Conservation (phyloP, 2,888 invertebrate species). For the Amitus sp. region DNA sequence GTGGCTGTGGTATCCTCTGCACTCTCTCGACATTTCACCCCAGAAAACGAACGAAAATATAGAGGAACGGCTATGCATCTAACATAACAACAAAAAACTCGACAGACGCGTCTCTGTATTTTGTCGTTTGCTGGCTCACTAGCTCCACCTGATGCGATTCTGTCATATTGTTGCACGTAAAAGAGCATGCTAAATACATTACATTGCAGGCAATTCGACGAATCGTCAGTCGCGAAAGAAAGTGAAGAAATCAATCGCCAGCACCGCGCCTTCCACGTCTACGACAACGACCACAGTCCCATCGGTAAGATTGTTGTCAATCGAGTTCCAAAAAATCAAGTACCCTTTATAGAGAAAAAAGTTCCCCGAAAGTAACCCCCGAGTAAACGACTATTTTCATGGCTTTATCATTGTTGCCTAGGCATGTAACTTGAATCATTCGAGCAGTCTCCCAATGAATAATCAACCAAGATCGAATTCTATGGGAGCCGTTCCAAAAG, state of each 20-base stretch:
- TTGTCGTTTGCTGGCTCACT: too few species aligned
- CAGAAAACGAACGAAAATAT: too few species aligned
- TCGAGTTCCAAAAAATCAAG: neutral
- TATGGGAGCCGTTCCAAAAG: slow-evolving; percentile 57
- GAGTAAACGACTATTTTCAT: too few species aligned
- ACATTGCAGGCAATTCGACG: slow-evolving; percentile 58
- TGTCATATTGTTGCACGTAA: slow-evolving; percentile 5
- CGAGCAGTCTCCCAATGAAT: slow-evolving; percentile 60
- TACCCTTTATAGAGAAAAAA: neutral
- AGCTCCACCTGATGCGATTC: slow-evolving; percentile 36
- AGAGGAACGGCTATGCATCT: too few species aligned
- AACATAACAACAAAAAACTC: too few species aligned
- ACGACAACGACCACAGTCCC: slow-evolving; percentile 47
- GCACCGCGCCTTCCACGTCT: slow-evolving; percentile 45
- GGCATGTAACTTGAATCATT: slow-evolving; percentile 61
- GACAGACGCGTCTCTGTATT: too few species aligned
- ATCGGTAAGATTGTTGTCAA: slow-evolving; percentile 48
- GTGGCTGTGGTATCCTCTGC: slow-evolving; percentile 62
- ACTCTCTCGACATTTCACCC: slow-evolving; percentile 49
- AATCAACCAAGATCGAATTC: slow-evolving; percentile 58
- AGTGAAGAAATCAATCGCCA: slow-evolving; percentile 66
- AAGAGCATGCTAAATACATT: slow-evolving; percentile 44
- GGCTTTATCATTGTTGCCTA: slow-evolving; percentile 39
- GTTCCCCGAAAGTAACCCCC: neutral
- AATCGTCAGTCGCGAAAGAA: slow-evolving; percentile 69